These are phyloP conservation scores for Brotula barbata DNA, from an alignment of 2,797 vertebrate genomes.

Conservation along the genomic window DNA sequence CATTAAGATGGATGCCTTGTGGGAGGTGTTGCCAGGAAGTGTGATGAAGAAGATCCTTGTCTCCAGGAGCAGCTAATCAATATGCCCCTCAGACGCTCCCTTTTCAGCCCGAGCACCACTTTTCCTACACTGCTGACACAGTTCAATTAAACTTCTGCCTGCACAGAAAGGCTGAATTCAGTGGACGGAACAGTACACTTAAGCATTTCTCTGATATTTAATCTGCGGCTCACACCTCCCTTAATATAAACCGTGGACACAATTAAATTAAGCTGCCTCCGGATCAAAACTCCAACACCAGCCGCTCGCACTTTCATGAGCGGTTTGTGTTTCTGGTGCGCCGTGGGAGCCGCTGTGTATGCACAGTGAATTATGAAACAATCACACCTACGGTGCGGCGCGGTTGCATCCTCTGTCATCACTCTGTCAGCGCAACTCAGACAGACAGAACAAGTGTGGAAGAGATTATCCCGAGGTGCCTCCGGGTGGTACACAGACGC, in stretches of 20 bases:
- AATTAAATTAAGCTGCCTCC: constrained; percentile 34
- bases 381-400: constrained; percentile 9
- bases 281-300: constrained; percentile 9
- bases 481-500: constrained; percentile 47
- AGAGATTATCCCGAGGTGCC: constrained; percentile 61
- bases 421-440: constrained; percentile 49
- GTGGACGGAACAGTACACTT: constrained; percentile 37
- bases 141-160: constrained; percentile 63
- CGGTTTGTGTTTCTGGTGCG: no score
- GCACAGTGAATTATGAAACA: constrained; percentile 38
- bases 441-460: constrained; percentile 59
- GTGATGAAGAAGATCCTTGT: constrained; percentile 63
- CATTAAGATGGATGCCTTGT: constrained; percentile 69
- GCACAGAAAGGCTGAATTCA: constrained; percentile 30
- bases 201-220: constrained; percentile 40
- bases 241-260: constrained; percentile 43
- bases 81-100: constrained; percentile 61
- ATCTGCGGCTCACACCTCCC: constrained; percentile 39
- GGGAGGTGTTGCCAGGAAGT: constrained; percentile 64
- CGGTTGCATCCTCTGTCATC: constrained; percentile 52
- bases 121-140: constrained; percentile 60
- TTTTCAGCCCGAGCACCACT: constrained; percentile 45
- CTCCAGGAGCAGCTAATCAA: constrained; percentile 67
- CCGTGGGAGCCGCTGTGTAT: no score
- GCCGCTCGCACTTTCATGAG: not conserved